Percentiles rank a stretch among this genome's conserved stretches.
These are phyloP conservation scores for Dufourea novaeangliae DNA, from an alignment of 1,140 invertebrate species.

Conservation along the genomic window DNA sequence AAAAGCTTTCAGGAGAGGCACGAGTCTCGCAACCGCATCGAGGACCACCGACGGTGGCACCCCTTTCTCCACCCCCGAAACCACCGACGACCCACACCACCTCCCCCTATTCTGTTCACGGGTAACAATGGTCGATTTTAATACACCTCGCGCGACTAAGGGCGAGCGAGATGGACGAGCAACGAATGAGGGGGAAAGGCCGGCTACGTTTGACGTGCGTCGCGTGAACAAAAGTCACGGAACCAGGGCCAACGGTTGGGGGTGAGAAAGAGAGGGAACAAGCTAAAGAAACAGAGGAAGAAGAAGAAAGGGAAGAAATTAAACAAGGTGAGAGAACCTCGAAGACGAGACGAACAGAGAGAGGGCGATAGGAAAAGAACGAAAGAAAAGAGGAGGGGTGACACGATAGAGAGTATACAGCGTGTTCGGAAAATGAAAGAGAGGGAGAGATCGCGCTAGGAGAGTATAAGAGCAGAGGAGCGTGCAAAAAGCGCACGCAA, in stretches of 20 bases:
- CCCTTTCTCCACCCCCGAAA: slow-evolving; percentile 2
- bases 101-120: slow-evolving; percentile 2
- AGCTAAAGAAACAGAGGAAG: not conserved
- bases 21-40: slow-evolving; percentile 54
- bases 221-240: slow-evolving; percentile 60
- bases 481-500: slow-evolving; percentile 72
- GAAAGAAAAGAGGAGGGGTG: slow-evolving; percentile 11
- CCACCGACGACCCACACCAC: not conserved
- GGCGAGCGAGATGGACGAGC: slow-evolving; percentile 4
- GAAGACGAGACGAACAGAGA: not conserved
- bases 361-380: not conserved
- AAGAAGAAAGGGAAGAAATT: not conserved
- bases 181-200: not conserved
- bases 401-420: slow-evolving; percentile 10
- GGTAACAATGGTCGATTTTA: slow-evolving; percentile 67
- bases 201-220: slow-evolving; percentile 55
- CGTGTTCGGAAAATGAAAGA: slow-evolving; percentile 15
- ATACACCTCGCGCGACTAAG: slow-evolving; percentile 52
- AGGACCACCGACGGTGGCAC: slow-evolving; percentile 34
- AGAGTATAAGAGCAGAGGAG: slow-evolving; percentile 41
- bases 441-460: slow-evolving; percentile 9
- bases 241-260: not conserved
- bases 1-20: slow-evolving; percentile 48
- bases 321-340: not conserved
- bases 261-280: not conserved